These are phyloP conservation scores for Malurus leucopterus DNA, from an alignment of 2,797 vertebrate genomes.

Conservation along the genomic window DNA sequence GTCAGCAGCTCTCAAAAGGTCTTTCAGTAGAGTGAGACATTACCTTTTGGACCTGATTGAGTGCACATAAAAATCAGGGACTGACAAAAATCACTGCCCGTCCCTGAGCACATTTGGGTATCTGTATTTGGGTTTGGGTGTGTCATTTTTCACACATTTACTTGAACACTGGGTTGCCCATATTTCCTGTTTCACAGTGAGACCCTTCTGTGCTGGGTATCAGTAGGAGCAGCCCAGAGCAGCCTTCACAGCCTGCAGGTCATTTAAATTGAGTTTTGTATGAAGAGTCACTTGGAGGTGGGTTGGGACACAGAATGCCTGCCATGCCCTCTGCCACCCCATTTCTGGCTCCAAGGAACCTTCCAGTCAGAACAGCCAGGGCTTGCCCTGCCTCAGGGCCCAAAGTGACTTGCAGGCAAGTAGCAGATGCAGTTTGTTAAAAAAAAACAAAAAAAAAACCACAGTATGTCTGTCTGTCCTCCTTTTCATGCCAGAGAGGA, in stretches of 20 bases:
- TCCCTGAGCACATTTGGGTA: background rate
- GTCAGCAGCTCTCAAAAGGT: background rate
- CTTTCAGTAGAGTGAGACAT: background rate
- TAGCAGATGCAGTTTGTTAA: background rate
- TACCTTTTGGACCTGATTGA: background rate
- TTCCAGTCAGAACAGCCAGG: background rate
- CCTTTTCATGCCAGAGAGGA: background rate
- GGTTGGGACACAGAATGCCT: background rate
- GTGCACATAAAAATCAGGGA: background rate
- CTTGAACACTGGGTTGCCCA: background rate
- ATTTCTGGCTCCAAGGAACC: background rate
- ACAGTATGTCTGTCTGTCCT: background rate
- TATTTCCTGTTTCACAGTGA: background rate
- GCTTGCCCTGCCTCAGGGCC: background rate
- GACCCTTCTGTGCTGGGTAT: background rate
- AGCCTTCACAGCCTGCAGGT: background rate
- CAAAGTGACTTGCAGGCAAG: background rate
- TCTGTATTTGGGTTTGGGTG: background rate
- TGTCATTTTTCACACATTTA: background rate
- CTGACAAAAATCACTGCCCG: background rate
- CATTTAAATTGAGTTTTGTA: constrained; percentile 12
- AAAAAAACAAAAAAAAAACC: too few species aligned
- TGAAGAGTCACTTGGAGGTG: background rate
- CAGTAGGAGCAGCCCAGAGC: background rate
- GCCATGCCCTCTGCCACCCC: background rate